phyloP scores from a whole-genome alignment of 2,113 vertebrate species.

The Pogona vitticeps region DNA sequence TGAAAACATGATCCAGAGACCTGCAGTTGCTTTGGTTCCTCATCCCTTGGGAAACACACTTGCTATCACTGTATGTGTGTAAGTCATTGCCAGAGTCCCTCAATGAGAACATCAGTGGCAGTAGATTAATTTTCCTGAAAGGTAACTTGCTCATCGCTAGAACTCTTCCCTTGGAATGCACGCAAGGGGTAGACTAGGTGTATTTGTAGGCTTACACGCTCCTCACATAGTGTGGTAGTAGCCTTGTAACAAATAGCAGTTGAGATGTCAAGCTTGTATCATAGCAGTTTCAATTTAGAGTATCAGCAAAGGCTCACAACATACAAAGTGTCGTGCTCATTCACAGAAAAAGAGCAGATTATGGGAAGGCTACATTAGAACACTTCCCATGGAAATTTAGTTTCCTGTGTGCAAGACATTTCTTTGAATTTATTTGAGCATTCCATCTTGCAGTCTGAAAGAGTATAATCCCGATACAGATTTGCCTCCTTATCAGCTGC shows the following conservation, averaged over 20 bases:
- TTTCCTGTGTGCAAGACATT: not conserved
- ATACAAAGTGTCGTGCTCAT: not conserved
- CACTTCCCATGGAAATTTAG: not conserved
- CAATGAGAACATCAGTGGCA: not conserved
- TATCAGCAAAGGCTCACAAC: not conserved
- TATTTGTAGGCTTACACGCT: not conserved
- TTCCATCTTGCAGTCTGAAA: not conserved
- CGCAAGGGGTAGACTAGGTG: not conserved
- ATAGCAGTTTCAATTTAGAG: not conserved
- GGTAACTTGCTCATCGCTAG: not conserved
- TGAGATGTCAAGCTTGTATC: not conserved
- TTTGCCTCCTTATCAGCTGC: not conserved
- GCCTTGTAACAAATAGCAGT: not conserved
- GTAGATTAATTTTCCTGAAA: not conserved
- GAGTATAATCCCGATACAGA: not conserved
- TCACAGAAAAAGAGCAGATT: not conserved
- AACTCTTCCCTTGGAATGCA: not conserved
- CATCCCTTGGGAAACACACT: too few relatives aligned
- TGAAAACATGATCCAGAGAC: not conserved
- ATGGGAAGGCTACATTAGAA: not conserved
- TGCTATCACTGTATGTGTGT: too few relatives aligned
- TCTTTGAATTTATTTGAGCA: not conserved
- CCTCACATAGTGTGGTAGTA: not conserved
- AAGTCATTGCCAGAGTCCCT: not conserved
- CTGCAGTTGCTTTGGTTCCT: not conserved